A percentile compares a stretch with the other conserved stretches of the same genome.
Conservation (phyloP, 2,888 invertebrate species). For the Lobophora halterata region DNA sequence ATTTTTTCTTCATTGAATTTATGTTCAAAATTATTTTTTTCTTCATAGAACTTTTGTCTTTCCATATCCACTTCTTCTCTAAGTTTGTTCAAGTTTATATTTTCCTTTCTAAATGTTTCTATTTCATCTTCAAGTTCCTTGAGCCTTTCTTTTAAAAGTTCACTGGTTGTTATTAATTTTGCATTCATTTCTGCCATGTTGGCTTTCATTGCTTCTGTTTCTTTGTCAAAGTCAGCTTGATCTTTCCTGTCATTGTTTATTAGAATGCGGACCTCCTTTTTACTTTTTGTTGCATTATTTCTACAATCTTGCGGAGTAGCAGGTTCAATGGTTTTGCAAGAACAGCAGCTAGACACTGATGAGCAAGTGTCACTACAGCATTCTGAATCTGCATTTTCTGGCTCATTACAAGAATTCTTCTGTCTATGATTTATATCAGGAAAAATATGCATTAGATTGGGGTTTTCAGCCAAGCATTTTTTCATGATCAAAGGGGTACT, state of each 20-base stretch:
- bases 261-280: slow-evolving; percentile 46
- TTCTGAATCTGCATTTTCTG: slow-evolving; percentile 58
- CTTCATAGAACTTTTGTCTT: slow-evolving; percentile 81
- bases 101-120: slow-evolving; percentile 76
- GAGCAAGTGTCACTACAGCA: slow-evolving; percentile 59
- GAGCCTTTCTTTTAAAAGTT: slow-evolving; percentile 82
- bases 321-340: slow-evolving; percentile 61
- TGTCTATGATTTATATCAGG: slow-evolving; percentile 45
- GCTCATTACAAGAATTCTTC: slow-evolving; percentile 51
- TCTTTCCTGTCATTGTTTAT: slow-evolving; percentile 45
- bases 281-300: slow-evolving; percentile 30
- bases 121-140: slow-evolving; percentile 84
- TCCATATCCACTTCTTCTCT: slow-evolving; percentile 83
- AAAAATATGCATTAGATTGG: slow-evolving; percentile 56
- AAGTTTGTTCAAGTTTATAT: slow-evolving; percentile 72
- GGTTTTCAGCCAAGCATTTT: slow-evolving; percentile 60
- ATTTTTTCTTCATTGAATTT: slow-evolving; percentile 84
- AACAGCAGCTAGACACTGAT: slow-evolving; percentile 61
- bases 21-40: slow-evolving; percentile 79
- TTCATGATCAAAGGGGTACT: slow-evolving; percentile 68
- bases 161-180: slow-evolving; percentile 78
- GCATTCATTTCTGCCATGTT: slow-evolving; percentile 71
- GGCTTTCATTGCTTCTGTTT: slow-evolving; percentile 54
- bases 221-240: slow-evolving; percentile 51
- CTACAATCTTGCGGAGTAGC: slow-evolving; percentile 26